phyloP scores from a whole-genome alignment of 2,113 vertebrate genomes.

The Scolopax mira region DNA sequence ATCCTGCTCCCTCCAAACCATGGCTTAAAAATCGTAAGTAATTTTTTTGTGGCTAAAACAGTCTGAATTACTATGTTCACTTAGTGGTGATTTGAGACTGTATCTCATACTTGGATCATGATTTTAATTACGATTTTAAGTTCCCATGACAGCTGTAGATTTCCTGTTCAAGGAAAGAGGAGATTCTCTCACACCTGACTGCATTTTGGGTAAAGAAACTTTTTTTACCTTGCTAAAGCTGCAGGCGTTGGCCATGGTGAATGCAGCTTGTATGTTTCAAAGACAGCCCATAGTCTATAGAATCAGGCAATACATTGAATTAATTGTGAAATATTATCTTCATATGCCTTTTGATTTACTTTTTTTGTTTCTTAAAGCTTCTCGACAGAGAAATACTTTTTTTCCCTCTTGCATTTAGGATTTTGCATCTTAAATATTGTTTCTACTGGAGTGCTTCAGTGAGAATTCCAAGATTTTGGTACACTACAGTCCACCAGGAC shows the following conservation, averaged over 20 bases:
- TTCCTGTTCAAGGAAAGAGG: background rate
- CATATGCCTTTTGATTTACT: background rate
- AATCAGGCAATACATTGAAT: background rate
- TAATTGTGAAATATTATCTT: background rate
- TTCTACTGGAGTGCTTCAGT: background rate
- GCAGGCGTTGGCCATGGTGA: background rate
- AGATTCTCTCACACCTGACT: background rate
- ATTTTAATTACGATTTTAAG: background rate
- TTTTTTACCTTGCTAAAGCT: background rate
- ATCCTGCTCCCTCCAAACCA: background rate
- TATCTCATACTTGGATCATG: background rate
- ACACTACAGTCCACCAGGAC: background rate
- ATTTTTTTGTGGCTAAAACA: background rate
- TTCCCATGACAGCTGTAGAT: background rate
- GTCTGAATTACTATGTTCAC: background rate
- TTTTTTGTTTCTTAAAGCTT: background rate
- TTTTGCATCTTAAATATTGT: background rate
- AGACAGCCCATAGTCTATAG: background rate
- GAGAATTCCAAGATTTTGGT: background rate
- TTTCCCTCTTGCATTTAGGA: background rate
- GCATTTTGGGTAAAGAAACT: background rate
- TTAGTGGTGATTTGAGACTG: background rate
- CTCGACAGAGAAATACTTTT: background rate
- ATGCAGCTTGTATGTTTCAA: background rate
- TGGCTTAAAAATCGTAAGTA: background rate